phyloP scores from a whole-genome alignment of 2,888 invertebrate species.

The Glyphotaelius pellucidus region DNA sequence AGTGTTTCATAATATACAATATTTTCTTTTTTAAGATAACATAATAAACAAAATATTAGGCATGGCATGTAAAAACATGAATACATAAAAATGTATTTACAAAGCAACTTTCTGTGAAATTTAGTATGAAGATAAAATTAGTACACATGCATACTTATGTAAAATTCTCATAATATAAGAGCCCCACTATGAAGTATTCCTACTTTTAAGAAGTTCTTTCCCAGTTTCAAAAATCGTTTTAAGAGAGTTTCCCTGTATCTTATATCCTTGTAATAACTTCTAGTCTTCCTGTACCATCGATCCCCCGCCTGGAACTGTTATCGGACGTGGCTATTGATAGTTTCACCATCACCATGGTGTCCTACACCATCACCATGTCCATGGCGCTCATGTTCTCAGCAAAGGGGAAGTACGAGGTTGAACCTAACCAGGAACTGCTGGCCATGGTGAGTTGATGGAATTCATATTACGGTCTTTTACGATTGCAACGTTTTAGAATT shows the following conservation, averaged over 20 bases:
- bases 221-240: neutral
- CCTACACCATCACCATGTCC: conserved; percentile 87
- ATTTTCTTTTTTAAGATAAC: too few relatives aligned
- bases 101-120: too few relatives aligned
- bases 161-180: neutral
- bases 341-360: conserved; percentile 85
- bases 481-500: too few relatives aligned
- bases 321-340: conserved; percentile 80
- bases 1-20: too few relatives aligned
- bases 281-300: conserved; percentile 81
- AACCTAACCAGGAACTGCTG: conserved; percentile 87
- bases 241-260: conserved; percentile 16
- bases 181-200: neutral
- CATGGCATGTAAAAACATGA: too few relatives aligned
- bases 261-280: conserved; percentile 61
- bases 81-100: too few relatives aligned
- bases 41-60: too few relatives aligned
- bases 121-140: too few relatives aligned
- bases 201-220: neutral
- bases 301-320: conserved; percentile 81
- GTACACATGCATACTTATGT: too few relatives aligned
- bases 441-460: conserved; percentile 77
- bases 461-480: too few relatives aligned
- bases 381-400: conserved; percentile 89
- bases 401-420: conserved; percentile 84